Conservation (phyloP, 2,797 vertebrate species). For the Amniataba percoides region DNA sequence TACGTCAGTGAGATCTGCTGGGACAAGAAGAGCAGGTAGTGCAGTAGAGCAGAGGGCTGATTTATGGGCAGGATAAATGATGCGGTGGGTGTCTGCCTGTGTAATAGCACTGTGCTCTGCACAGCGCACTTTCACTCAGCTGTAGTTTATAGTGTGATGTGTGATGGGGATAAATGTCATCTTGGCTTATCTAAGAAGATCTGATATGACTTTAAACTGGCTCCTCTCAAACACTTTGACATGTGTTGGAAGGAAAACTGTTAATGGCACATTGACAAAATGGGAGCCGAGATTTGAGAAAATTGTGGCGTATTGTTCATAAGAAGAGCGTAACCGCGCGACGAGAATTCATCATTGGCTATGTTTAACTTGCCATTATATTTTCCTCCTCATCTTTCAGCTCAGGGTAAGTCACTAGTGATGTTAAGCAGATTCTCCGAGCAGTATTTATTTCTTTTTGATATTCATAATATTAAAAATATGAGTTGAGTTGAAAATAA, state of each 20-base stretch:
- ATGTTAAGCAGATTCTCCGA: constrained; percentile 48
- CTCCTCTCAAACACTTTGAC: constrained; percentile 76
- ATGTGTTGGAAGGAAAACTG: constrained; percentile 58
- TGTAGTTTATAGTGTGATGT: constrained; percentile 82
- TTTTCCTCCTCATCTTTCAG: constrained; percentile 36
- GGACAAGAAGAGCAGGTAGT: constrained; percentile 81
- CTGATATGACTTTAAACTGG: constrained; percentile 81
- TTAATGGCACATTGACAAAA: constrained; percentile 62
- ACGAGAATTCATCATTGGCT: constrained; percentile 44
- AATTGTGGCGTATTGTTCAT: constrained; percentile 43
- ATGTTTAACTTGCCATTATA: constrained; percentile 41
- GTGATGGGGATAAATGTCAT: constrained; percentile 83
- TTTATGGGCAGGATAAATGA: constrained; percentile 84
- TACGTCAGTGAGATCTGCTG: constrained; percentile 80
- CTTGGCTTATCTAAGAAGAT: constrained; percentile 82
- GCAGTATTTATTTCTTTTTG: constrained; percentile 59
- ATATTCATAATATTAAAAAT: constrained; percentile 64
- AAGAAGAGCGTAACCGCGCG: constrained; percentile 34
- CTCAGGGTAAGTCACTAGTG: constrained; percentile 7
- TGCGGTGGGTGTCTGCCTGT: constrained; percentile 83
- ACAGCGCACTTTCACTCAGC: constrained; percentile 78
- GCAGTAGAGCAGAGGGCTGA: constrained; percentile 81
- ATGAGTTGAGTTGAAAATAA: constrained; percentile 58
- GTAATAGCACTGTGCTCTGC: constrained; percentile 79
- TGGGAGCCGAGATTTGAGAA: constrained; percentile 33